Evolutionary conservation across 1,140 invertebrate species (phyloP).

Genomic region (Drosophila ananassae): DNA sequence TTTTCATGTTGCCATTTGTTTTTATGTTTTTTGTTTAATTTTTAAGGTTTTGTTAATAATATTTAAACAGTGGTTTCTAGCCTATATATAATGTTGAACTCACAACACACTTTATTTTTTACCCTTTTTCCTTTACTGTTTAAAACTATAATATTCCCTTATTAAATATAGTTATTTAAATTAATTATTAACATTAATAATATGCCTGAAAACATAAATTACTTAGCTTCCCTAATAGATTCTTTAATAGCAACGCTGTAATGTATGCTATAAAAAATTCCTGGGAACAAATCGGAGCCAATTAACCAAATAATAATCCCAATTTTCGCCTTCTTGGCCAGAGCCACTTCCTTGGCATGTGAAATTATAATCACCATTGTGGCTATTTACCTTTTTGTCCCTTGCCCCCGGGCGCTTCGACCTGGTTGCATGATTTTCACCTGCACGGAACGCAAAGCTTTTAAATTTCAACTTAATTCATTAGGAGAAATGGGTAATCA

Average conservation of each 20-base stretch:
- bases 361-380: conserved; percentile 2
- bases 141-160: no score
- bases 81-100: no score
- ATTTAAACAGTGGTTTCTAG: no score
- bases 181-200: no score
- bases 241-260: no score
- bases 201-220: no score
- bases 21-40: not conserved
- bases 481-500: conserved; percentile 61
- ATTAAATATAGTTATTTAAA: no score
- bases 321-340: conserved; percentile 8
- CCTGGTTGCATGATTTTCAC: conserved; percentile 57
- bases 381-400: conserved; percentile 4
- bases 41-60: no score
- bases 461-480: conserved; percentile 64
- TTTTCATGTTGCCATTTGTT: not conserved
- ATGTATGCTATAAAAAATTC: not conserved
- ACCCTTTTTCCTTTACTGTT: no score
- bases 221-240: no score
- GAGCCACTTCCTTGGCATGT: conserved; percentile 4
- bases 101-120: no score
- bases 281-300: not conserved
- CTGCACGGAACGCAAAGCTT: conserved; percentile 29
- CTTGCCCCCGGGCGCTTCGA: not conserved
- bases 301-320: not conserved